phyloP scores from a whole-genome alignment of 2,888 invertebrate genomes.

The Synanthedon vespiformis region DNA sequence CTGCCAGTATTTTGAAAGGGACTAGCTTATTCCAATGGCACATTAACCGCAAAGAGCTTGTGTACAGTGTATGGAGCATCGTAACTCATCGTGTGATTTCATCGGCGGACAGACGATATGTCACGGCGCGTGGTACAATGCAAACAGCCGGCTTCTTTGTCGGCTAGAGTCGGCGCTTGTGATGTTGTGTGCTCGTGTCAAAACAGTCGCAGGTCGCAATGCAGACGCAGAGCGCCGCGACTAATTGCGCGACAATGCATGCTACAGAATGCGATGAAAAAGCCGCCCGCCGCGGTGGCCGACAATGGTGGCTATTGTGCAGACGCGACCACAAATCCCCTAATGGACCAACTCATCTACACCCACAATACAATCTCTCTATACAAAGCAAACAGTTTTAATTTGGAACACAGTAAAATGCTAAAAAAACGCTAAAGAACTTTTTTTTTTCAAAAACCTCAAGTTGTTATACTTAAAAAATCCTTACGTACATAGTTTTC shows the following conservation, averaged over 20 bases:
- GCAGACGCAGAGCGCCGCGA: conserved; percentile 41
- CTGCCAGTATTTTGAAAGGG: conserved; percentile 1
- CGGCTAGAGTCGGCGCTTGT: conserved; percentile 32
- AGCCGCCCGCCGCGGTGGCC: conserved; percentile 31
- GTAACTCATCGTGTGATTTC: conserved; percentile 26
- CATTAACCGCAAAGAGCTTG: conserved; percentile 31
- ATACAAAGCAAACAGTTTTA: too few species aligned
- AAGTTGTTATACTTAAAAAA: too few species aligned
- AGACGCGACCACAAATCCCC: conserved; percentile 30
- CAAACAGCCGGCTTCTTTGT: conserved; percentile 64
- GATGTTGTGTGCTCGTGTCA: conserved; percentile 45
- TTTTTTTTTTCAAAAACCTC: too few species aligned
- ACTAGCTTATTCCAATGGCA: conserved; percentile 23
- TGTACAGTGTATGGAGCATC: conserved; percentile 41
- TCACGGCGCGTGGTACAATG: conserved; percentile 64
- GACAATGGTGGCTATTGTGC: conserved; percentile 32
- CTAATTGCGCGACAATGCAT: conserved; percentile 52
- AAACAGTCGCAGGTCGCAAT: conserved; percentile 27
- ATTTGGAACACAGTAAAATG: too few species aligned
- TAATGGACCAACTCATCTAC: too few species aligned
- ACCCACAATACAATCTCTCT: too few species aligned
- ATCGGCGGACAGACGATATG: conserved; percentile 57
- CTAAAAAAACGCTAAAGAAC: too few species aligned
- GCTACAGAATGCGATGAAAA: conserved; percentile 9
- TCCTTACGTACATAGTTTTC: too few species aligned